Evolutionary conservation across 92 coral and sea anemone species (phyloP).

Genomic region (Zoanthus solanderi): DNA sequence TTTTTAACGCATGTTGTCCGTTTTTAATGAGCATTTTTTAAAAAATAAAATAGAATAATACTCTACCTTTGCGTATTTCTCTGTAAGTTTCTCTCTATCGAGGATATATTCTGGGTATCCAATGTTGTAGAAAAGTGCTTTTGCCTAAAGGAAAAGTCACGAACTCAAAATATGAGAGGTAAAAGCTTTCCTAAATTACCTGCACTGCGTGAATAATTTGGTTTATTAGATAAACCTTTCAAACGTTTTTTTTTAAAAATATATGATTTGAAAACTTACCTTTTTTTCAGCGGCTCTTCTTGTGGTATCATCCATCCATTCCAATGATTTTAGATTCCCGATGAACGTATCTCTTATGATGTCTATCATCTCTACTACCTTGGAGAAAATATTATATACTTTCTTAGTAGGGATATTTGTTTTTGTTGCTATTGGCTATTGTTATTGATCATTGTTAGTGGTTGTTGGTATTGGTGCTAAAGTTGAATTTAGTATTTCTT

Average conservation of each 20-base stretch:
- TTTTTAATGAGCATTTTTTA: no score
- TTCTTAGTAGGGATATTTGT: not conserved
- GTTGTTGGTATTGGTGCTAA: no score
- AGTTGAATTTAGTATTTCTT: no score
- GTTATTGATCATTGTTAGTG: no score
- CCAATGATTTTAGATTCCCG: slow-evolving; percentile 10
- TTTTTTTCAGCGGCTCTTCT: slow-evolving; percentile 30
- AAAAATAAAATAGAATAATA: not conserved
- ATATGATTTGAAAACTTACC: not conserved
- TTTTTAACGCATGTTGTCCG: no score
- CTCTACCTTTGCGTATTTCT: slow-evolving; percentile 17
- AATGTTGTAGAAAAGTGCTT: slow-evolving; percentile 16
- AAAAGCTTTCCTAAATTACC: not conserved
- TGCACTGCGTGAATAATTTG: not conserved
- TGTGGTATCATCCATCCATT: slow-evolving; percentile 42
- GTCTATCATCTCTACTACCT: slow-evolving; percentile 42
- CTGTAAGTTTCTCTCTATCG: slow-evolving; percentile 22
- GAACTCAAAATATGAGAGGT: not conserved
- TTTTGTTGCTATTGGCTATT: no score
- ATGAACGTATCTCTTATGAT: slow-evolving; percentile 25
- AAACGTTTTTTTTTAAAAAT: not conserved
- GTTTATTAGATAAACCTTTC: not conserved
- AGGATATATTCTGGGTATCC: slow-evolving; percentile 43
- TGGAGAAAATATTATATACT: not conserved
- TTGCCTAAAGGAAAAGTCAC: slow-evolving; percentile 19